Evolutionary conservation across 1,140 invertebrate species (phyloP), one percentile per base, ranked within the genome.

Genomic region (Hycleus phaleratus): DNA sequence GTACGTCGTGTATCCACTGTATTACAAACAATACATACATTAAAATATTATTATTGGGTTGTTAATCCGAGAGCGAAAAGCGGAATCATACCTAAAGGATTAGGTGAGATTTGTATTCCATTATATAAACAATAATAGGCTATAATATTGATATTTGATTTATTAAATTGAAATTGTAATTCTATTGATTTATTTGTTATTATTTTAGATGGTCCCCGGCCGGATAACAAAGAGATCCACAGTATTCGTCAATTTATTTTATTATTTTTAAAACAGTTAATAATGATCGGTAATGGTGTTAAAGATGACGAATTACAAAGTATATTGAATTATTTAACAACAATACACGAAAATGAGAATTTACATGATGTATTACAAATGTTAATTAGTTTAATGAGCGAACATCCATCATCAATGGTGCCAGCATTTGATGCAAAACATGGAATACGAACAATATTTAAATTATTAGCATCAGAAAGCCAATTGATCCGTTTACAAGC

Each of bases 11-110:
- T 98, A 44, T 95, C 93, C 65, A 98, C 96, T 1, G 95, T 99
- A 0, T 80, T 99, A 6, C 95, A 99, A 78, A 97, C 95, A 0
- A 93, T 99, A 60, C 95, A 99, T 73, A 95, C 97, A 0, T 80
- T 99, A 32, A 99, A 99, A 77, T 97, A 95, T 73, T 99, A 98
- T 76, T 99, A 99, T 74, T 99, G 96, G 95, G 91, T 99, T 10
- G 88, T 92, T 3, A 97, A 95, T 82, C 96, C 96, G 1, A 81
- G 90, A 63, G 83, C 91, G 39, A 94, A 95, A 73, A 97, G 93
- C 76, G 94, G 93, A 38, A 95, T 97, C 66, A 87, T 85, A 39
- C 93, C 94, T 3, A 97, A 97, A 75, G 94, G 93, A 70, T 75
- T 93, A 55, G 93, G 94, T 97, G 75, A 82, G 84, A 50, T 32